These are phyloP conservation scores for Vultur gryphus DNA, from an alignment of 2,797 vertebrate genomes.

Conservation along the genomic window DNA sequence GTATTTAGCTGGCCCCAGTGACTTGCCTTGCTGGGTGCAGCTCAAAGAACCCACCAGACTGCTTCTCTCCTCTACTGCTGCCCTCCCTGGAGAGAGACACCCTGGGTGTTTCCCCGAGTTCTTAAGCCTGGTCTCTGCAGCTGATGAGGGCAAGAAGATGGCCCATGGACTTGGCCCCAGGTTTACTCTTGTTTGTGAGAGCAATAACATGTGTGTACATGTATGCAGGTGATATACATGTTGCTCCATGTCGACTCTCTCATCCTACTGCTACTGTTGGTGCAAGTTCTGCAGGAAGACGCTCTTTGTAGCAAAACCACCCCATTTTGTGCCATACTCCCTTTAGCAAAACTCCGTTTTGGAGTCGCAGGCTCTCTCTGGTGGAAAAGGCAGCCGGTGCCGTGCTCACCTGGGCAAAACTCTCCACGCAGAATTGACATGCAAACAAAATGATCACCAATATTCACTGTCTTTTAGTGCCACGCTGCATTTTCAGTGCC, in stretches of 20 bases:
- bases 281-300: background rate
- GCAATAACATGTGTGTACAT: accelerated
- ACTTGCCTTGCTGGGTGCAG: background rate
- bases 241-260: background rate
- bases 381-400: background rate
- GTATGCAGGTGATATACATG: background rate
- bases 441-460: background rate
- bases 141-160: background rate
- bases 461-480: background rate
- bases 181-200: background rate
- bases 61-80: background rate
- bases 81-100: no score
- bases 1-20: background rate
- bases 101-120: background rate
- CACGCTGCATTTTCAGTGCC: background rate
- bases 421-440: accelerated
- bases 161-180: background rate
- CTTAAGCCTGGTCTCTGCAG: background rate
- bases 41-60: background rate
- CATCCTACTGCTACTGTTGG: background rate
- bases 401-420: background rate
- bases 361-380: background rate
- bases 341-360: background rate
- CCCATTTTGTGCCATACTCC: background rate
- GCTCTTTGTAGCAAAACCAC: background rate